Percentiles rank a stretch among this genome's conserved stretches.
phyloP scores from a whole-genome alignment of 2,797 vertebrate species.

The Crocidura indochinensis region DNA sequence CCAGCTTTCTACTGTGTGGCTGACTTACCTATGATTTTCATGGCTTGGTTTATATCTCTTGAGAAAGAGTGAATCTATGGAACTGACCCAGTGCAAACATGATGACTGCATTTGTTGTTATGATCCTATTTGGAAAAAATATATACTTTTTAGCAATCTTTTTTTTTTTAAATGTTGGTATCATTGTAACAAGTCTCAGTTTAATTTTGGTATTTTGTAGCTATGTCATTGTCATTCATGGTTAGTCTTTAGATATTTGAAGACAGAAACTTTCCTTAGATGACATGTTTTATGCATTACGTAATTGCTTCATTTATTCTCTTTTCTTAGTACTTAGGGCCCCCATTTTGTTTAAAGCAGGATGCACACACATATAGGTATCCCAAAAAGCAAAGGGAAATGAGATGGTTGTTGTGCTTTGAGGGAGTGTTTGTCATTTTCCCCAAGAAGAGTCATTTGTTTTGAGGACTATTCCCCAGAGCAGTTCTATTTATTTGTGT shows the following conservation, averaged over 20 bases:
- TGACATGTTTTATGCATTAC: neutral
- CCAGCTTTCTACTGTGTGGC: too few relatives aligned
- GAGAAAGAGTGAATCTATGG: too few relatives aligned
- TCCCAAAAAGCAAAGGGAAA: neutral
- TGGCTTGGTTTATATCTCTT: too few relatives aligned
- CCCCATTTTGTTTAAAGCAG: conserved; percentile 6
- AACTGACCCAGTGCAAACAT: too few relatives aligned
- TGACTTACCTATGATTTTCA: too few relatives aligned
- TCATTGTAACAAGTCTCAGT: neutral
- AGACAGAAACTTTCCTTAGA: neutral
- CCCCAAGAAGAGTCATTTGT: neutral
- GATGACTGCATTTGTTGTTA: too few relatives aligned
- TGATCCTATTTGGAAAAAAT: too few relatives aligned
- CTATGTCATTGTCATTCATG: neutral
- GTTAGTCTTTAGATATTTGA: conserved; percentile 15
- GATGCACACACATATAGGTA: neutral
- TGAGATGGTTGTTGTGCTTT: neutral
- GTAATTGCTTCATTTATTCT: conserved; percentile 3
- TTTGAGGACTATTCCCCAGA: too few relatives aligned
- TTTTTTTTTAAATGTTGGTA: neutral
- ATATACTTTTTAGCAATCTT: too few relatives aligned
- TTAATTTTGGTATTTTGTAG: conserved; percentile 20
- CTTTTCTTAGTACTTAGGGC: neutral
- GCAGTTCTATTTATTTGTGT: neutral
- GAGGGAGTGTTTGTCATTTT: neutral